phyloP scores from a whole-genome alignment of 2,113 vertebrate species.

The Dasypus novemcinctus region DNA sequence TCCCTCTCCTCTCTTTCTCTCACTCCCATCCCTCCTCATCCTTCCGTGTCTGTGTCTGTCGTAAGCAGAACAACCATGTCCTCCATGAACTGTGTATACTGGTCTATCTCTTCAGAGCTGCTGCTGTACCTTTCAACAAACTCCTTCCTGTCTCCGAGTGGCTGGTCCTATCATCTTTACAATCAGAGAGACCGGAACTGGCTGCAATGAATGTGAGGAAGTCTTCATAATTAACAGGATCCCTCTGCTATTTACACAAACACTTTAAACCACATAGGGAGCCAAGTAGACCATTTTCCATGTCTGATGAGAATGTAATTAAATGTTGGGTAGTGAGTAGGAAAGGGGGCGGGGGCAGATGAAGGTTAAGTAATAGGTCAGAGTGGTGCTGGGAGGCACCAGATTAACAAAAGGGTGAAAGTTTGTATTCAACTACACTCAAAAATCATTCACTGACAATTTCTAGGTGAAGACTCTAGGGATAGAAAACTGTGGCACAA shows the following conservation, averaged over 20 bases:
- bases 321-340: constrained; percentile 22
- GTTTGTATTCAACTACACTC: neutral
- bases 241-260: constrained; percentile 84
- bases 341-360: neutral
- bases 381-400: neutral
- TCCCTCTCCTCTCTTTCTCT: too few relatives aligned
- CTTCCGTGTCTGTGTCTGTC: neutral
- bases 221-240: constrained; percentile 83
- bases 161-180: constrained; percentile 71
- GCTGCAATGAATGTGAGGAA: constrained; percentile 84
- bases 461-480: neutral
- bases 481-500: neutral
- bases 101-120: neutral
- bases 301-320: constrained; percentile 56
- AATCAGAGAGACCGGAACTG: constrained; percentile 80
- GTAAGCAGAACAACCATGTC: neutral
- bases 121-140: constrained; percentile 74
- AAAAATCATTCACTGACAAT: neutral
- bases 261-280: constrained; percentile 72
- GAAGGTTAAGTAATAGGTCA: constrained; percentile 19
- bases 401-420: neutral
- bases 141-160: constrained; percentile 82
- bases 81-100: neutral
- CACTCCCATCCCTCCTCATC: neutral
- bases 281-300: constrained; percentile 76